Conservation (phyloP, 53 echinoderm and acorn worm genomes). For the Actinopyga echinites region DNA sequence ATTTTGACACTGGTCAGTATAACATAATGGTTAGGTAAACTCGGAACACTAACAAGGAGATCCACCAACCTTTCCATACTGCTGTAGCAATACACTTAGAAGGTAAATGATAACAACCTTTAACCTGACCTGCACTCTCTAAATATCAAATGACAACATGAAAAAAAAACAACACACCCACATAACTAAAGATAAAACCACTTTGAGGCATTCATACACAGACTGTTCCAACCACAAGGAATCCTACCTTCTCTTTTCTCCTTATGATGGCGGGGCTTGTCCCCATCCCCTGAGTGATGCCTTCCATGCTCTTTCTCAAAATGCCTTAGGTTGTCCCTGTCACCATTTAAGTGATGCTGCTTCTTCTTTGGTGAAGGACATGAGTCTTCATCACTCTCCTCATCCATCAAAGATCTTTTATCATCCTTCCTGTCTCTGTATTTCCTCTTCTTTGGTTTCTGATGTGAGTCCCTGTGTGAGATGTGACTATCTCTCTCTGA, state of each 20-base stretch:
- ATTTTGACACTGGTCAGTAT: too few species aligned
- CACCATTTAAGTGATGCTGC: conserved; percentile 29
- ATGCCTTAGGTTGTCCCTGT: not conserved
- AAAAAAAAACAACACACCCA: too few species aligned
- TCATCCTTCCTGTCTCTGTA: conserved; percentile 56
- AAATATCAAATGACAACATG: too few species aligned
- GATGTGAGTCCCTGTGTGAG: not conserved
- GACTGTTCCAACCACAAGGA: too few species aligned
- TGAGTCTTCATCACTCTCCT: conserved; percentile 35
- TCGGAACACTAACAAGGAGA: too few species aligned
- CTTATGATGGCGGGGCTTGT: not conserved
- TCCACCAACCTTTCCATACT: too few species aligned
- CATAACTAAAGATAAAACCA: too few species aligned
- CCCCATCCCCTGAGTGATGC: not conserved
- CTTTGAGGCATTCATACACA: too few species aligned
- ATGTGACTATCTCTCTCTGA: not conserved
- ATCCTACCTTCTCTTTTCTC: conserved; percentile 1
- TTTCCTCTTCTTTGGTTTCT: conserved; percentile 69
- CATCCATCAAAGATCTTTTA: conserved; percentile 13
- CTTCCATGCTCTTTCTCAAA: conserved; percentile 23
- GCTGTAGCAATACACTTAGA: too few species aligned
- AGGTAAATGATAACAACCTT: too few species aligned
- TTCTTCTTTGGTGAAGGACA: conserved; percentile 7
- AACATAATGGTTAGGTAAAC: too few species aligned
- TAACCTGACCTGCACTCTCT: too few species aligned